A percentile compares a stretch with the other conserved stretches of the same genome.
Evolutionary conservation across 2,888 invertebrate species (phyloP).

Genomic region (Arrhopalites spinosus): DNA sequence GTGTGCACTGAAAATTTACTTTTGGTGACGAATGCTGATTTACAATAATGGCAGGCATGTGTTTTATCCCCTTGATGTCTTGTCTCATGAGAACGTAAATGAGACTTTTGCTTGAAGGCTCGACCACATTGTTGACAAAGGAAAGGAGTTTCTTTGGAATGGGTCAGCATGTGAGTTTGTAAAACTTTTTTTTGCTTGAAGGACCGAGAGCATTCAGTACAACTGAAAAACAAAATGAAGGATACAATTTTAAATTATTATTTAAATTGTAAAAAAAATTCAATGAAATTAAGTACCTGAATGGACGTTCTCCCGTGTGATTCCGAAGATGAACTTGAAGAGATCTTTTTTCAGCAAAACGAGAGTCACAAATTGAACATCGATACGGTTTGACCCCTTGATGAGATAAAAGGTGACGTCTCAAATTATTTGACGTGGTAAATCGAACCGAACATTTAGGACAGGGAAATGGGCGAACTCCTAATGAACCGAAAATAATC

Average conservation of each 20-base stretch:
- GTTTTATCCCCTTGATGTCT: constrained; percentile 35
- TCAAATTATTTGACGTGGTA: constrained; percentile 40
- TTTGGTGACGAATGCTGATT: constrained; percentile 37
- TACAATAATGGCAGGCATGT: constrained; percentile 39
- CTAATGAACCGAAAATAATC: constrained; percentile 36
- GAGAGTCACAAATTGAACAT: constrained; percentile 38
- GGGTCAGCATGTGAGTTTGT: constrained; percentile 33
- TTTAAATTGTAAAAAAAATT: too few relatives aligned
- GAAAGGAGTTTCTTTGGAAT: constrained; percentile 33
- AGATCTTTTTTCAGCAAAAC: constrained; percentile 41
- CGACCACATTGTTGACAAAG: constrained; percentile 40
- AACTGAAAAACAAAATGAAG: constrained; percentile 12
- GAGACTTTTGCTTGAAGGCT: constrained; percentile 35
- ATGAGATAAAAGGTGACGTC: constrained; percentile 42
- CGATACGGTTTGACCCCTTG: constrained; percentile 42
- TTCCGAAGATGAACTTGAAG: constrained; percentile 34
- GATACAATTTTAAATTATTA: too few relatives aligned
- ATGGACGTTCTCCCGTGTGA: constrained; percentile 41
- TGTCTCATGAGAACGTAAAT: constrained; percentile 34
- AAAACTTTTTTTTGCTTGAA: constrained; percentile 33
- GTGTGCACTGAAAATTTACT: constrained; percentile 9
- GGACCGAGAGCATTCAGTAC: constrained; percentile 23
- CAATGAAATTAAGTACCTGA: background rate
- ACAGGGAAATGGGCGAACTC: constrained; percentile 38
- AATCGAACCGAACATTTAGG: constrained; percentile 38